These are phyloP conservation scores for Drosophila tripunctata DNA, from an alignment of 2,888 invertebrate genomes.

Conservation along the genomic window DNA sequence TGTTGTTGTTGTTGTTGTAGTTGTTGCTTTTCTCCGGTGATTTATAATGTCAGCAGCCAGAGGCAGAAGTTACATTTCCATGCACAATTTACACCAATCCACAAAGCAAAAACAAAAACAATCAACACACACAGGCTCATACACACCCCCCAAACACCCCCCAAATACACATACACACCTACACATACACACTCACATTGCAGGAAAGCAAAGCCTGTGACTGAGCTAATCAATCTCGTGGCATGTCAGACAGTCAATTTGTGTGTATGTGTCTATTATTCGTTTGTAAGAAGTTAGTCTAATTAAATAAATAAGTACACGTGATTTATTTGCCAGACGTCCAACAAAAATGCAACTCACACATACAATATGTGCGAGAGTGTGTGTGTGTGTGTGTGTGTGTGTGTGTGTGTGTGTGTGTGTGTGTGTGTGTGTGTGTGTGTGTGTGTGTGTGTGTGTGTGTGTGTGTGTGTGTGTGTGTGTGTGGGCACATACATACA, in stretches of 20 bases:
- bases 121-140: conserved; percentile 37
- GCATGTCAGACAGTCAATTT: conserved; percentile 80
- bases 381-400: no score
- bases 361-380: not conserved
- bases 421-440: no score
- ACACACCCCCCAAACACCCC: not conserved
- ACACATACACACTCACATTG: conserved; percentile 10
- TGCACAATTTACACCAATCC: conserved; percentile 79
- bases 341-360: conserved; percentile 26
- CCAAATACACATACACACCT: not conserved
- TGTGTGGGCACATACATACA: no score
- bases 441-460: no score
- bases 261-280: conserved; percentile 73
- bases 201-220: conserved; percentile 62
- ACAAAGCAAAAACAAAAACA: conserved; percentile 46
- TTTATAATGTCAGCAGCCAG: conserved; percentile 79
- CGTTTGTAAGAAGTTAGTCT: conserved; percentile 78
- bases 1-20: not conserved
- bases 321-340: conserved; percentile 74
- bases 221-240: conserved; percentile 77
- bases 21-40: conserved; percentile 63
- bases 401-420: no score
- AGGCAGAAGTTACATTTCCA: conserved; percentile 80
- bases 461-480: no score
- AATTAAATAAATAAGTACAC: conserved; percentile 79